Evolutionary conservation across 2,113 vertebrate species (phyloP).

Genomic region (Aegotheles bennettii): DNA sequence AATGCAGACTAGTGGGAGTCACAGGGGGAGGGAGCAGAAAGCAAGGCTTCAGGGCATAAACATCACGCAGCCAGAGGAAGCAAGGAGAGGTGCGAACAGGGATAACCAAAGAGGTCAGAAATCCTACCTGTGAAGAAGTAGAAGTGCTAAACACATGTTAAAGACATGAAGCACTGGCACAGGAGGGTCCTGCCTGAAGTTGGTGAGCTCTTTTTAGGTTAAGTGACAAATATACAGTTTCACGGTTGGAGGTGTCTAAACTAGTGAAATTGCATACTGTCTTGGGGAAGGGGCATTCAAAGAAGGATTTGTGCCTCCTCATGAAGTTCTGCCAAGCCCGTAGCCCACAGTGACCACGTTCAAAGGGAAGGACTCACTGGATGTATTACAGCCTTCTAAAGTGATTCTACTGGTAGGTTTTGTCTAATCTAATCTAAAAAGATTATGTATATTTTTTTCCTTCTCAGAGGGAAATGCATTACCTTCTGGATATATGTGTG

Average conservation of each 20-base stretch:
- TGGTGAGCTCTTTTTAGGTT: background rate
- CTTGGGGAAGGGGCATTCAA: background rate
- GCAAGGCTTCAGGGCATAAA: background rate
- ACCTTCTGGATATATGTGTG: background rate
- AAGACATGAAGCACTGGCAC: background rate
- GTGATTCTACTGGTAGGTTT: background rate
- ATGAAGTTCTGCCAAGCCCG: background rate
- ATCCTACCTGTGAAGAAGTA: background rate
- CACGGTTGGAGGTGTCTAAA: background rate
- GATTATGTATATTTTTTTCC: background rate
- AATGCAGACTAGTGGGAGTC: background rate
- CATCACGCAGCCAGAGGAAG: background rate
- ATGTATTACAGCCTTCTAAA: background rate
- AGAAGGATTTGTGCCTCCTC: background rate
- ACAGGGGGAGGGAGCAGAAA: background rate
- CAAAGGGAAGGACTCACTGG: background rate
- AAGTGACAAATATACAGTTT: background rate
- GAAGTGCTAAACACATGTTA: background rate
- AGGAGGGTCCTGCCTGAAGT: background rate
- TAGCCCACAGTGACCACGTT: background rate
- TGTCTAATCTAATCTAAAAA: background rate
- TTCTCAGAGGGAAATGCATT: background rate
- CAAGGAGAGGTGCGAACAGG: background rate
- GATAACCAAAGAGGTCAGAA: background rate
- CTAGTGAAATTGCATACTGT: background rate